Conservation (phyloP, 2,797 vertebrate species). For the Hozukius guyotensis region DNA sequence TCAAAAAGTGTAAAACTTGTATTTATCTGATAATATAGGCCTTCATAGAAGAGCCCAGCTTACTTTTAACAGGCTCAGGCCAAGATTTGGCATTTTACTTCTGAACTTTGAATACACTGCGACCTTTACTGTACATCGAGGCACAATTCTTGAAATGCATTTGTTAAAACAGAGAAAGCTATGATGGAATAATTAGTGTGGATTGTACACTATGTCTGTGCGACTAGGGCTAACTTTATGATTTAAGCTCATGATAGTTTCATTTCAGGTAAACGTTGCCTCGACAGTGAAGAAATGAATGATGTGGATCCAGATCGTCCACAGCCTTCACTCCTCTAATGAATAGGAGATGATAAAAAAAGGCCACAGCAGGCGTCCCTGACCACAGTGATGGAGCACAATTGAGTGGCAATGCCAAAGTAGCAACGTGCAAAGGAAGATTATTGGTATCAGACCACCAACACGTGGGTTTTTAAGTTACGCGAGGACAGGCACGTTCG, state of each 20-base stretch:
- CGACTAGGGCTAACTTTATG: not conserved
- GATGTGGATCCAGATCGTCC: constrained; percentile 16
- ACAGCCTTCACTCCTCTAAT: constrained; percentile 27
- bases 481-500: constrained; percentile 41
- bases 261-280: not conserved
- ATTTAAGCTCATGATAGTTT: not conserved
- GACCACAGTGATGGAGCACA: constrained; percentile 30
- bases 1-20: not conserved
- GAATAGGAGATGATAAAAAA: constrained; percentile 29
- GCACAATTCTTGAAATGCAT: not conserved
- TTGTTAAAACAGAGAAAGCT: not conserved
- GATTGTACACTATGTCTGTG: not conserved
- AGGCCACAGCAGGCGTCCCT: constrained; percentile 12
- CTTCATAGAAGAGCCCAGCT: not conserved
- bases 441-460: constrained; percentile 60
- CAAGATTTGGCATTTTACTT: not conserved
- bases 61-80: not conserved
- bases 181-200: not conserved
- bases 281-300: constrained; percentile 13
- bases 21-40: not conserved
- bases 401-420: constrained; percentile 28
- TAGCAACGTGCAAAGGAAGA: constrained; percentile 41
- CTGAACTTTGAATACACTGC: not conserved
- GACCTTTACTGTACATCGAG: not conserved
- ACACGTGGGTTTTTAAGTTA: constrained; percentile 52